Percentiles rank a stretch among this genome's conserved stretches.
Conservation (phyloP, 2,888 invertebrate species). For the Polydrusus pterygomalis region DNA sequence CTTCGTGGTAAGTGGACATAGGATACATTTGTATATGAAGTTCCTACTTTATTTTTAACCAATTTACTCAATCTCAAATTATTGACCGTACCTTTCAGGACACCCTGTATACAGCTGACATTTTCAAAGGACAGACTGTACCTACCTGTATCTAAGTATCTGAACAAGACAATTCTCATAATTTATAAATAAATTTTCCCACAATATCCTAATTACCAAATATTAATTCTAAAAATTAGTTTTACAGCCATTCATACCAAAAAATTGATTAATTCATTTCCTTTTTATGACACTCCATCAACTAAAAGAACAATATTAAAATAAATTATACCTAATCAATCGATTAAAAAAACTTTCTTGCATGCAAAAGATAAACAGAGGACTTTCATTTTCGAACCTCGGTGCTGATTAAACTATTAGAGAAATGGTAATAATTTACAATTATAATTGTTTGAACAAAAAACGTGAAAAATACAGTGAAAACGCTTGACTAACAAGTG, state of each 20-base stretch:
- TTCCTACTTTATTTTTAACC: too few species aligned
- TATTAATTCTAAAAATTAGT: neutral
- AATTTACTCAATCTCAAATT: too few species aligned
- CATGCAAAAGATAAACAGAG: constrained; percentile 30
- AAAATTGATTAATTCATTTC: constrained; percentile 6
- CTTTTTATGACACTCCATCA: neutral
- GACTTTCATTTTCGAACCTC: constrained; percentile 24
- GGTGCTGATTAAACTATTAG: constrained; percentile 20
- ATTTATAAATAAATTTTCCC: too few species aligned
- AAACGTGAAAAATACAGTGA: constrained; percentile 18
- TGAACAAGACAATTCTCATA: too few species aligned
- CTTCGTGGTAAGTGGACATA: too few species aligned
- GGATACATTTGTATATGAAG: too few species aligned
- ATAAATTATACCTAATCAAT: neutral
- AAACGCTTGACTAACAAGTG: constrained; percentile 17
- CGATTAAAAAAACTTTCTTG: constrained; percentile 24
- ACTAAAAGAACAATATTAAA: neutral
- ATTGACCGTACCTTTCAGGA: too few species aligned
- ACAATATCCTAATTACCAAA: neutral
- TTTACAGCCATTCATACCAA: neutral
- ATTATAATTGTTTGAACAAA: constrained; percentile 35
- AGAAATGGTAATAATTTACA: constrained; percentile 28
- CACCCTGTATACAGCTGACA: too few species aligned
- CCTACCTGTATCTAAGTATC: too few species aligned
- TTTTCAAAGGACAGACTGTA: too few species aligned